Percentiles rank a stretch among this genome's conserved stretches.
These are phyloP conservation scores for Habrosyne pyritoides DNA, from an alignment of 2,888 invertebrate species.

Conservation along the genomic window DNA sequence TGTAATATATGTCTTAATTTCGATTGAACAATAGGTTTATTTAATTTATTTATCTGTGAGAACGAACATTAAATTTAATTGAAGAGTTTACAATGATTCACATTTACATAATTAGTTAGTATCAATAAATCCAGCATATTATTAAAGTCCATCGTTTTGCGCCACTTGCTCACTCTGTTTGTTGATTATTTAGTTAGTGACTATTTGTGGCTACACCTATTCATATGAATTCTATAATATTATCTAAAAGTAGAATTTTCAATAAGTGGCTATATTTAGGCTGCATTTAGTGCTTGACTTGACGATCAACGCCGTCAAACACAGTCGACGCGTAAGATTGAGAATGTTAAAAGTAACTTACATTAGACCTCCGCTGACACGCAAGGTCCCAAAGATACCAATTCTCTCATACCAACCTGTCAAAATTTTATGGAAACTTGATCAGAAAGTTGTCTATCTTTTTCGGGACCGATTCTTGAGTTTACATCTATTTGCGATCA, in stretches of 20 bases:
- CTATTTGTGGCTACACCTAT: conserved; percentile 16
- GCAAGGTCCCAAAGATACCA: too few species aligned
- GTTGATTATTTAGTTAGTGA: conserved; percentile 2
- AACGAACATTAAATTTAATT: neutral
- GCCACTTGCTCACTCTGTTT: conserved; percentile 4
- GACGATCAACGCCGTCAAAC: neutral
- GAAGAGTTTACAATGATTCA: neutral
- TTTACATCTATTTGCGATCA: too few species aligned
- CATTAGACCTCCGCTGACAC: too few species aligned
- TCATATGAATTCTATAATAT: conserved; percentile 19
- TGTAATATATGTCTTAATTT: neutral
- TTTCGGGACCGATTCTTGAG: too few species aligned
- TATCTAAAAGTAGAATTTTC: conserved; percentile 43
- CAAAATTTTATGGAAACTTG: too few species aligned
- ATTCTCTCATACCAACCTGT: too few species aligned
- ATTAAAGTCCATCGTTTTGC: neutral
- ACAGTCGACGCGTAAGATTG: too few species aligned
- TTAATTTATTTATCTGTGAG: neutral
- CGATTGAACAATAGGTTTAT: neutral
- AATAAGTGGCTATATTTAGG: conserved; percentile 28
- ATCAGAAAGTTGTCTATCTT: too few species aligned
- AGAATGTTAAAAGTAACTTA: too few species aligned
- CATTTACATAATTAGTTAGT: conserved; percentile 11
- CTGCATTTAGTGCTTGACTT: neutral
- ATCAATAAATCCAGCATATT: conserved; percentile 9